phyloP scores from a whole-genome alignment of 2,888 invertebrate species.

The Drosophila rellima region DNA sequence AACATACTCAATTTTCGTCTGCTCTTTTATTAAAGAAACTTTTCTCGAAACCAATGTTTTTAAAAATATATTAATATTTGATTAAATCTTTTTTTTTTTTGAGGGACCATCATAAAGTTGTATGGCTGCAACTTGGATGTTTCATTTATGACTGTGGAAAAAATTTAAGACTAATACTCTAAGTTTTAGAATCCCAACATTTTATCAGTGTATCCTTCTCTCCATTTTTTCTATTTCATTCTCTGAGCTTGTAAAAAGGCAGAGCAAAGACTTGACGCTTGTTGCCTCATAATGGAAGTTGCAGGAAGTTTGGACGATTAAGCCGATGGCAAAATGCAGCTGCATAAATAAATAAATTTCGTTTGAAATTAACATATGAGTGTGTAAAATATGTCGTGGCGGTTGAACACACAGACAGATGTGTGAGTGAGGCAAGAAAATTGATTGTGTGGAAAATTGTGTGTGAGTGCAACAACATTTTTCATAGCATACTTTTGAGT shows the following conservation, averaged over 20 bases:
- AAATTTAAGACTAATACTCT: neutral
- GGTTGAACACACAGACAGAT: conserved; percentile 4
- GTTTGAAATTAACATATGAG: conserved; percentile 39
- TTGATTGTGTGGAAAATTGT: conserved; percentile 62
- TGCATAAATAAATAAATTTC: conserved; percentile 65
- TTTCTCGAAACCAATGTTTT: too few species aligned
- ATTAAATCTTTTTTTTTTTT: too few species aligned
- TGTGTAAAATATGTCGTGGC: conserved; percentile 36
- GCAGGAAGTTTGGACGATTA: conserved; percentile 64
- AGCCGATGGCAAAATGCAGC: conserved; percentile 36
- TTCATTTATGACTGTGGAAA: too few species aligned
- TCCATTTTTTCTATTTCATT: neutral
- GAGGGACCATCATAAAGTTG: too few species aligned
- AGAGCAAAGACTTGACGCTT: conserved; percentile 12
- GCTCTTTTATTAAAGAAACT: too few species aligned
- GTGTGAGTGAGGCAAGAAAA: conserved; percentile 31
- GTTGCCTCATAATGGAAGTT: conserved; percentile 42
- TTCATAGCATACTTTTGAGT: conserved; percentile 76
- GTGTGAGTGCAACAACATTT: conserved; percentile 74
- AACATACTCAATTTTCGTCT: too few species aligned
- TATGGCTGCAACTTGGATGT: too few species aligned
- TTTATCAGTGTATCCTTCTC: neutral
- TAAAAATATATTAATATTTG: too few species aligned
- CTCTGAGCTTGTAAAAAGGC: conserved; percentile 46
- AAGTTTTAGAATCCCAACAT: too few species aligned